A percentile compares a stretch with the other conserved stretches of the same genome.
These are phyloP conservation scores for Brachionus manjavacas DNA, from an alignment of 1,140 invertebrate genomes.

Conservation along the genomic window DNA sequence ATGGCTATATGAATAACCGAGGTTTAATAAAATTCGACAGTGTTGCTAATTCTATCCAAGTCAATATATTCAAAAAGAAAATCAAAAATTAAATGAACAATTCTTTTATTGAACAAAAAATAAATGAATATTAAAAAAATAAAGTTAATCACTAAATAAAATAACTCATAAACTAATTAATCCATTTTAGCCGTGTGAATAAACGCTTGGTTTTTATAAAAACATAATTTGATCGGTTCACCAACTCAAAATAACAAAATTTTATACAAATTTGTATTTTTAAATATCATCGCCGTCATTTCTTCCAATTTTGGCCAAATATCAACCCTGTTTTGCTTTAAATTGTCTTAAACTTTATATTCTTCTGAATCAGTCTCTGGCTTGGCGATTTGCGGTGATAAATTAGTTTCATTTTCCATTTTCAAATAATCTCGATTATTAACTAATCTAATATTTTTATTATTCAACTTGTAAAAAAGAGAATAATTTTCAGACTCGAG, in stretches of 20 bases:
- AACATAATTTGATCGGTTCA: constrained; percentile 3
- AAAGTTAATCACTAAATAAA: background rate
- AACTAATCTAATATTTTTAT: background rate
- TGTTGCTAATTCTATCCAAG: background rate
- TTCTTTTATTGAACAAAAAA: constrained; percentile 5
- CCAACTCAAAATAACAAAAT: background rate
- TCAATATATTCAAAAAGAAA: background rate
- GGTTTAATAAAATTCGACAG: constrained; percentile 21
- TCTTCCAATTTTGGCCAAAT: background rate
- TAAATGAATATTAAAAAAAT: background rate
- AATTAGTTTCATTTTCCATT: constrained; percentile 20
- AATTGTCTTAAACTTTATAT: background rate
- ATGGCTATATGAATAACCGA: constrained; percentile 41
- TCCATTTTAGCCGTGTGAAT: background rate
- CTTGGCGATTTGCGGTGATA: background rate
- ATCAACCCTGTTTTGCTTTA: background rate
- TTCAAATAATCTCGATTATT: constrained; percentile 34
- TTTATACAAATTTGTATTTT: background rate
- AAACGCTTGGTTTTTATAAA: background rate
- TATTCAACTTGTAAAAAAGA: constrained; percentile 11
- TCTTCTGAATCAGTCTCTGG: constrained; percentile 18
- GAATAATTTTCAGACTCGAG: background rate
- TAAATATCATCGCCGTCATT: background rate
- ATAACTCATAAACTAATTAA: background rate
- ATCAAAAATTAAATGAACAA: background rate